Evolutionary conservation across 2,797 vertebrate species (phyloP), one percentile per base, ranked within the genome.

Genomic region (Lacerta agilis): DNA sequence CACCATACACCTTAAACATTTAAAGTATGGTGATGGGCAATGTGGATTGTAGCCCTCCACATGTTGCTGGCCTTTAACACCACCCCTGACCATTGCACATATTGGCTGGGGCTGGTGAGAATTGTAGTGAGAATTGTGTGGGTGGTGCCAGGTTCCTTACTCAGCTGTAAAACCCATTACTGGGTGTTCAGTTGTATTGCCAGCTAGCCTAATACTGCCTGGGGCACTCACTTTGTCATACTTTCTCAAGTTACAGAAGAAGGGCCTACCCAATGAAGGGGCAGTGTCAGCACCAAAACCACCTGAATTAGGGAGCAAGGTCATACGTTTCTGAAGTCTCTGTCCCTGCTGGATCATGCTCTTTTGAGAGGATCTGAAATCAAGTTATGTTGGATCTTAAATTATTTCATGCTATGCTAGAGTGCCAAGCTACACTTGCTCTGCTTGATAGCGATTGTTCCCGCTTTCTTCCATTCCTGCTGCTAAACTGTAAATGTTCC

Each of bases 401-500:
- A 58, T 92, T 85, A 89, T 38, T 64, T 27, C 64, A 23, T 71
- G 1, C 79, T 88, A 82, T 33, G 83, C 79, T 82, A 88, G 72
- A 89, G 41, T 81, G 86, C 49, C 83, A 88, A 58, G 81, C 88
- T 93, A 85, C 85, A 89, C 89, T 90, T 88, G 79, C 43, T 80
- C 86, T 2, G 67, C 83, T 58, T 80, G 75, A 81, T 85, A 85
- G 72, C 15, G 33, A 85, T 80, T 72, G 1, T 61, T 67, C 79
- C 83, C 25, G 0, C 67, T 25, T 88, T 73, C 83, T 23, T 7
- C 89, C 81, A 82, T 85, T 20, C 73, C 83, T 86, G 86, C 84
- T 84, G 58, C 87, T 95, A 81, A 87, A 91, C 75, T 72, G 85
- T 64, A 7, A 0, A 87, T 92, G 82, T 94, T 94, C 92, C 92